These are phyloP conservation scores for Cantharis rufa DNA, from an alignment of 2,888 invertebrate genomes.

Conservation along the genomic window DNA sequence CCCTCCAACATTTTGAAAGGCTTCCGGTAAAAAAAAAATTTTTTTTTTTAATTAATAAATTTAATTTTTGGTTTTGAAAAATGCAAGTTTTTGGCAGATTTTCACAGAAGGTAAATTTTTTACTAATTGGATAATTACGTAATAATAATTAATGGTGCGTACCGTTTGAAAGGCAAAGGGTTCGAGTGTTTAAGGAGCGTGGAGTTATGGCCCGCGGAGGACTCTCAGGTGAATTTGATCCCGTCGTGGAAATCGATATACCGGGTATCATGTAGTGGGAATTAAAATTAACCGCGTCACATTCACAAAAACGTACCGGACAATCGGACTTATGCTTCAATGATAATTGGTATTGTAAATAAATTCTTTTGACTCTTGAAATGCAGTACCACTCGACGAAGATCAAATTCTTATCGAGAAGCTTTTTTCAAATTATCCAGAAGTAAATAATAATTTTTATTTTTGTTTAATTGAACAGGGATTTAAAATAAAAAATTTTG, in stretches of 20 bases:
- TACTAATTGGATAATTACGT: not conserved
- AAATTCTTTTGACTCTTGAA: not conserved
- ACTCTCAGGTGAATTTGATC: conserved; percentile 44
- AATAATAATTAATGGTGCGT: not conserved
- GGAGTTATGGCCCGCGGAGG: conserved; percentile 39
- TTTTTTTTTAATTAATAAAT: not conserved
- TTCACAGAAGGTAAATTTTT: not conserved
- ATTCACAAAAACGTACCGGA: conserved; percentile 38
- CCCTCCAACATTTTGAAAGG: not conserved
- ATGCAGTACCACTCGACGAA: not conserved
- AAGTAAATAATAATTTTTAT: too few species aligned
- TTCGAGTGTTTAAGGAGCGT: conserved; percentile 34
- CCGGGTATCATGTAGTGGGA: conserved; percentile 38
- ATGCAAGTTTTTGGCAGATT: not conserved
- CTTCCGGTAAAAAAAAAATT: not conserved
- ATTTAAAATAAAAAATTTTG: not conserved
- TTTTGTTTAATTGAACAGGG: too few species aligned
- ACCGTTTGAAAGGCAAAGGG: conserved; percentile 5
- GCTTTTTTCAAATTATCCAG: not conserved
- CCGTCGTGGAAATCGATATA: conserved; percentile 38
- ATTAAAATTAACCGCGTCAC: conserved; percentile 40
- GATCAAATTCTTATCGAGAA: not conserved
- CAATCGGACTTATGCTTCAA: conserved; percentile 23
- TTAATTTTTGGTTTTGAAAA: not conserved
- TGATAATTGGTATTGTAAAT: conserved; percentile 6